phyloP scores from a whole-genome alignment of 2,888 invertebrate species.

The Blera fallax region DNA sequence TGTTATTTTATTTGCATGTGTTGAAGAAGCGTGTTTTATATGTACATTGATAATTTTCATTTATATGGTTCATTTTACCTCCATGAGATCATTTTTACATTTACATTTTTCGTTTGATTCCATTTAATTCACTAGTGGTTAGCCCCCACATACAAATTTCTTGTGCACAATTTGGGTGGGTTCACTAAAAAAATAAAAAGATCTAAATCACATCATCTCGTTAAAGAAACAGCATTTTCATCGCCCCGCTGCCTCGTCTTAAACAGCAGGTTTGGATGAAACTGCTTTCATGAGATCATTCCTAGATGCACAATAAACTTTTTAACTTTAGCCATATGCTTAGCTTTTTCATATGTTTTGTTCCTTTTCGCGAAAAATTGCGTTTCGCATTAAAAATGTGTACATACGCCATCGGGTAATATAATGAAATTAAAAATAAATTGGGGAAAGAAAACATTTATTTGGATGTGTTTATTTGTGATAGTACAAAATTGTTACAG shows the following conservation, averaged over 20 bases:
- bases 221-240: constrained; percentile 4
- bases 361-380: constrained; percentile 43
- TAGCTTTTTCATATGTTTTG: constrained; percentile 23
- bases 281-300: constrained; percentile 67
- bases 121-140: constrained; percentile 30
- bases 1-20: constrained; percentile 49
- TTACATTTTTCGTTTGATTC: constrained; percentile 56
- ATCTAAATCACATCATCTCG: constrained; percentile 58
- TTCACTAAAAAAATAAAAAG: constrained; percentile 17
- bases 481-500: constrained; percentile 20
- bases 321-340: constrained; percentile 57
- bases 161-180: constrained; percentile 59
- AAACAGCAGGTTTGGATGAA: constrained; percentile 58
- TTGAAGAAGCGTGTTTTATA: constrained; percentile 45
- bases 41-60: constrained; percentile 41
- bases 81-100: constrained; percentile 69
- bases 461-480: background rate
- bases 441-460: constrained; percentile 7
- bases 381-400: constrained; percentile 18
- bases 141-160: constrained; percentile 58
- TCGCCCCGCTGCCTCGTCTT: background rate
- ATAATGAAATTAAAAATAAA: constrained; percentile 52
- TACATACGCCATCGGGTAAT: background rate
- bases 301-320: constrained; percentile 52
- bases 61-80: constrained; percentile 53